phyloP scores from a whole-genome alignment of 2,888 invertebrate species.

The Eupithecia subfuscata region DNA sequence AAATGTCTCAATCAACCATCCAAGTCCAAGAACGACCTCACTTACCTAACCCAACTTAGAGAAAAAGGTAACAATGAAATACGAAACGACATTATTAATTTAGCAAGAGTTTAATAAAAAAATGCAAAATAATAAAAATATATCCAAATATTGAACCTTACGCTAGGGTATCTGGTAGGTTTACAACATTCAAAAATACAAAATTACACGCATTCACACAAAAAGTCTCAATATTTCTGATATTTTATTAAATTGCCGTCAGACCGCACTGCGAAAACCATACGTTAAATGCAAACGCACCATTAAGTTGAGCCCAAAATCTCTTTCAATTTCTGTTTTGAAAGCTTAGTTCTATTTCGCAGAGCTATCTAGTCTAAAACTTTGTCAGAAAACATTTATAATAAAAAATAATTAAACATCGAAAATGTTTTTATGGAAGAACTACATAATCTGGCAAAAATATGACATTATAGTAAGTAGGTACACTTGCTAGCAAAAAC shows the following conservation, averaged over 20 bases:
- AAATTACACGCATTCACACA: slow-evolving; percentile 74
- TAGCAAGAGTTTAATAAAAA: slow-evolving; percentile 84
- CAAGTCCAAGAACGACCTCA: no score
- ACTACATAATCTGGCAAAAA: not conserved
- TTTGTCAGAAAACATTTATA: slow-evolving; percentile 13
- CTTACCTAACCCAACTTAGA: not conserved
- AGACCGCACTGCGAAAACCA: slow-evolving; percentile 24
- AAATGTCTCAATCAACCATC: not conserved
- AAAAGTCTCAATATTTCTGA: slow-evolving; percentile 24
- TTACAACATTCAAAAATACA: slow-evolving; percentile 75
- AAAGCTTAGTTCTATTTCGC: not conserved
- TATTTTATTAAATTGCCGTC: slow-evolving; percentile 10
- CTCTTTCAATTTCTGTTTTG: not conserved
- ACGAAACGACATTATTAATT: slow-evolving; percentile 55
- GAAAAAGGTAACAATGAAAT: slow-evolving; percentile 49
- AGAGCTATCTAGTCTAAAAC: slow-evolving; percentile 6
- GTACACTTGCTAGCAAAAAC: not conserved
- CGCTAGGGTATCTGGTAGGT: slow-evolving; percentile 73
- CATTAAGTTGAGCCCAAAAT: slow-evolving; percentile 5
- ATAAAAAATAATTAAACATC: not conserved
- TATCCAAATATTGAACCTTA: slow-evolving; percentile 83
- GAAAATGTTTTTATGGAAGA: not conserved
- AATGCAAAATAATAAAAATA: slow-evolving; percentile 84
- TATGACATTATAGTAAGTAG: not conserved
- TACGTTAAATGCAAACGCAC: slow-evolving; percentile 7